phyloP scores from a whole-genome alignment of 2,113 vertebrate species.

The Dendrocopos noguchii region DNA sequence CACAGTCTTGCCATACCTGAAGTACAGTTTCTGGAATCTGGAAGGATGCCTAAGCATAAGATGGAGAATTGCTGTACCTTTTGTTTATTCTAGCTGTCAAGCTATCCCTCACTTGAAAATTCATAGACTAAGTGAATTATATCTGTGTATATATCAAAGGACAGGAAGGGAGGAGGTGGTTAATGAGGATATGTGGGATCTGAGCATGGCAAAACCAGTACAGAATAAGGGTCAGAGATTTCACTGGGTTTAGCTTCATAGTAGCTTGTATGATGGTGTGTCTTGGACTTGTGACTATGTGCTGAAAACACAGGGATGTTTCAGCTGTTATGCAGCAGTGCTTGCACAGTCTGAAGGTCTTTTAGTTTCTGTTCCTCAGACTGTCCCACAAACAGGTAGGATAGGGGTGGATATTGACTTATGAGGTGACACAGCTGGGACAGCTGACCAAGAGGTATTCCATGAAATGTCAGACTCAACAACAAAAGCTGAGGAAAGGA shows the following conservation, averaged over 20 bases:
- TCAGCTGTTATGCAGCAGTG: not conserved
- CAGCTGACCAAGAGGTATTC: not conserved
- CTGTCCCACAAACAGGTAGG: accelerated
- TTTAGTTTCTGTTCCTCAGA: not conserved
- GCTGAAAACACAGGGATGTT: not conserved
- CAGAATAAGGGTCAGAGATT: not conserved
- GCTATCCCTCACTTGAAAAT: not conserved
- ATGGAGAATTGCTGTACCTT: not conserved
- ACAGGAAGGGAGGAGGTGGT: not conserved
- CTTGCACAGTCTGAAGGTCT: not conserved
- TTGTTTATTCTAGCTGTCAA: not conserved
- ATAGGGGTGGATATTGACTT: not conserved
- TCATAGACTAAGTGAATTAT: not conserved
- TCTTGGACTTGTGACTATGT: not conserved
- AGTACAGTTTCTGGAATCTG: not conserved
- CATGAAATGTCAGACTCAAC: accelerated
- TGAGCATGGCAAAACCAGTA: not conserved
- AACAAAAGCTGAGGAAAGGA: not conserved
- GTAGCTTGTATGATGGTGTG: not conserved
- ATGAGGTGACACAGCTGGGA: not conserved
- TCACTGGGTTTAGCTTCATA: not conserved
- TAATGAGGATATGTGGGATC: not conserved
- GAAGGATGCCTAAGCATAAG: not conserved
- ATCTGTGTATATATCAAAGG: not conserved
- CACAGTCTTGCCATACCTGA: not conserved